Percentiles rank a stretch among this genome's conserved stretches.
Evolutionary conservation across 2,888 invertebrate genomes (phyloP).

Genomic region (Troides aeacus): DNA sequence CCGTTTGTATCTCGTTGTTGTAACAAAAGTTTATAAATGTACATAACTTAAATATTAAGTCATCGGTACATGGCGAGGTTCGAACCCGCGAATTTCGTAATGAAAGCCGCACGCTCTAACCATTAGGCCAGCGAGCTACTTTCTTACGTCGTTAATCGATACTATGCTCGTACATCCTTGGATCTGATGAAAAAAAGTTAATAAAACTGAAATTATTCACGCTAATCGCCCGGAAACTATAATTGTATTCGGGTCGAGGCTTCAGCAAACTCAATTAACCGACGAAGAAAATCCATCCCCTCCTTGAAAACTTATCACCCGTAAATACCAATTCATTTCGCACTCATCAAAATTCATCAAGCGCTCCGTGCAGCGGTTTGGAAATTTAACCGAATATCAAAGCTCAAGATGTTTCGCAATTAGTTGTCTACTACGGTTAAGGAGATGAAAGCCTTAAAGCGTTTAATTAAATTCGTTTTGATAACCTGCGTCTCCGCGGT

Average conservation of each 20-base stretch:
- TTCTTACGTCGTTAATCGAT: too few relatives aligned
- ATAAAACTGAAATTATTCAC: too few relatives aligned
- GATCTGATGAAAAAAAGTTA: too few relatives aligned
- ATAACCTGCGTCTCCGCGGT: neutral
- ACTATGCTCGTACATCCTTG: too few relatives aligned
- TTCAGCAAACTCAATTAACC: constrained; percentile 16
- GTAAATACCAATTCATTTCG: constrained; percentile 19
- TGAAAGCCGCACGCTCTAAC: too few relatives aligned
- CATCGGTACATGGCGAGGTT: too few relatives aligned
- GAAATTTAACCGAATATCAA: constrained; percentile 24
- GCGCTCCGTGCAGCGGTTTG: constrained; percentile 12
- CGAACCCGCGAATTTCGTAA: too few relatives aligned
- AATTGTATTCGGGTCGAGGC: neutral
- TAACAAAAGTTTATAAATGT: too few relatives aligned
- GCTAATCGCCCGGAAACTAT: neutral
- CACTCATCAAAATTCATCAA: constrained; percentile 20
- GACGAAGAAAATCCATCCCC: constrained; percentile 5
- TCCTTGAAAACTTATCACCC: constrained; percentile 13
- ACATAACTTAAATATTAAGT: too few relatives aligned
- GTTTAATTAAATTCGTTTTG: constrained; percentile 24
- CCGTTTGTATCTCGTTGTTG: too few relatives aligned
- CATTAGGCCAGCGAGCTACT: too few relatives aligned
- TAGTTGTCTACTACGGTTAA: constrained; percentile 10
- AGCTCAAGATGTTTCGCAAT: constrained; percentile 20
- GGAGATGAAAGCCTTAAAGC: constrained; percentile 9